Evolutionary conservation across 2,113 vertebrate species (phyloP).

Genomic region (Clarias magur): DNA sequence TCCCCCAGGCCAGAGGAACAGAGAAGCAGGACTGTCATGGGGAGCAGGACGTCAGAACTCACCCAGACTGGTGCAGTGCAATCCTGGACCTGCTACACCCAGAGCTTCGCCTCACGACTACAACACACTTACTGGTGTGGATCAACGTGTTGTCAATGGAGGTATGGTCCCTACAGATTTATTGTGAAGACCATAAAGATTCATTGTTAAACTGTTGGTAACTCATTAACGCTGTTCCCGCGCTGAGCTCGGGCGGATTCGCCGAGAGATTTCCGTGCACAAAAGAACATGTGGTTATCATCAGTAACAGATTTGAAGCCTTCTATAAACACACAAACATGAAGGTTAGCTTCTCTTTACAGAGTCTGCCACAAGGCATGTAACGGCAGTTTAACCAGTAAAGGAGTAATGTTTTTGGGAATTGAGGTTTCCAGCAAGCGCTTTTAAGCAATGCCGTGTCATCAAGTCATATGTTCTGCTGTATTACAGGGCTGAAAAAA

Average conservation of each 20-base stretch:
- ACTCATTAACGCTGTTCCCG: neutral
- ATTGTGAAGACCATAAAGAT: neutral
- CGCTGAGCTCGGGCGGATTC: neutral
- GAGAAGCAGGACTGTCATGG: slow-evolving; percentile 88
- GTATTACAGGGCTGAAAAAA: too few relatives aligned
- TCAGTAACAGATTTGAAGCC: neutral
- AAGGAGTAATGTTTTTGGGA: neutral
- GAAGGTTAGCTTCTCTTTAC: neutral
- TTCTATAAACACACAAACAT: neutral
- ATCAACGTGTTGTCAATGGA: slow-evolving; percentile 98
- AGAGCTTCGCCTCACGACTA: slow-evolving; percentile 91
- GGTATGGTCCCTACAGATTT: slow-evolving; percentile 68
- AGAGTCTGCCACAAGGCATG: neutral
- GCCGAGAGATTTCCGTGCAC: neutral
- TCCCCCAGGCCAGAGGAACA: slow-evolving; percentile 93
- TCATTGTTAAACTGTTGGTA: neutral
- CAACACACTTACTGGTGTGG: slow-evolving; percentile 84
- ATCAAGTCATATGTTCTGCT: too few relatives aligned
- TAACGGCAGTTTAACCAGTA: neutral
- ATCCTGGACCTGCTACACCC: slow-evolving; percentile 80
- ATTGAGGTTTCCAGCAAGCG: neutral
- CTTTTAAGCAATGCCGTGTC: too few relatives aligned
- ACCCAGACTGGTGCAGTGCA: slow-evolving; percentile 84
- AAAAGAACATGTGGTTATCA: neutral
- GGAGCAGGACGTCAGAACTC: slow-evolving; percentile 91